These are phyloP conservation scores for Acanthis flammea DNA, from an alignment of 2,797 vertebrate species.

Conservation along the genomic window DNA sequence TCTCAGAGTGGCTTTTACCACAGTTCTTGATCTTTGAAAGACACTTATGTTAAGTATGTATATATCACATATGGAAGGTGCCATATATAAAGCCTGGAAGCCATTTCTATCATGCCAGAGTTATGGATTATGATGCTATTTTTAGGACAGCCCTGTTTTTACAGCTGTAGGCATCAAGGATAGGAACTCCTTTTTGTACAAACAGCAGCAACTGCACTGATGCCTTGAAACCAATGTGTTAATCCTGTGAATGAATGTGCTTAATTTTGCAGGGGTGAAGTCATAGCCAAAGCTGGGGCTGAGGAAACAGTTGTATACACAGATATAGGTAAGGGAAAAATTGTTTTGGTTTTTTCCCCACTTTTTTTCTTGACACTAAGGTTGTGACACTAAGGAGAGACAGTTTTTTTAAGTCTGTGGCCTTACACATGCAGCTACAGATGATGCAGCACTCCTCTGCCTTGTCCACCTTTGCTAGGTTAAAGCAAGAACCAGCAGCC, in stretches of 20 bases:
- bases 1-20: neutral
- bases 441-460: neutral
- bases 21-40: neutral
- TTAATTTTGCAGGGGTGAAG: slow-evolving; percentile 88
- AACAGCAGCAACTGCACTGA: slow-evolving; percentile 13
- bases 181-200: neutral
- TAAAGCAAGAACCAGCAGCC: neutral
- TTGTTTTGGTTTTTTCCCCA: neutral
- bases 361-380: neutral
- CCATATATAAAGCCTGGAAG: neutral
- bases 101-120: neutral
- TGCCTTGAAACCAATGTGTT: neutral
- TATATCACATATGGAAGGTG: neutral
- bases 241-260: slow-evolving; percentile 4
- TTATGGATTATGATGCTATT: neutral
- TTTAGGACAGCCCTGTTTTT: neutral
- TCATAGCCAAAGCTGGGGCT: slow-evolving; percentile 85
- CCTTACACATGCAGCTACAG: neutral
- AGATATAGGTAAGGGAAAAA: slow-evolving; percentile 85
- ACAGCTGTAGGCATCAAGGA: neutral
- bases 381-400: neutral
- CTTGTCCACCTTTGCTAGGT: neutral
- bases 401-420: neutral
- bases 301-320: slow-evolving; percentile 86
- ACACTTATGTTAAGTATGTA: neutral